Conservation (phyloP, 2,113 vertebrate species). For the human region GRCh38 chr4:184017001-184017500, state of each 20-base stretch:
- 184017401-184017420: constrained; percentile 88
- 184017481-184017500: constrained; percentile 87
- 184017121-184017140: constrained; percentile 97
- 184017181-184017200: constrained; percentile 93
- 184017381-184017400: constrained; percentile 86
- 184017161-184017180: constrained; percentile 92
- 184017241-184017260: constrained; percentile 97
- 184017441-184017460: constrained; percentile 86
- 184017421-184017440: constrained; percentile 79
- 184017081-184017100: constrained; percentile 95
- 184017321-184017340: constrained; percentile 87
- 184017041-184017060: constrained; percentile 70
- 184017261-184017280: constrained; percentile 98
- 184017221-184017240: constrained; percentile 95
- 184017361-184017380: constrained; percentile 85
- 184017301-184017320: constrained; percentile 80
- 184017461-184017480: constrained; percentile 88
- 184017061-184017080: constrained; percentile 79
- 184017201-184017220: constrained; percentile 89
- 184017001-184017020: constrained; percentile 70
- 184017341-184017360: constrained; percentile 90
- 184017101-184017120: constrained; percentile 98
- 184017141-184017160: constrained; percentile 96
- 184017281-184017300: constrained; percentile 88
- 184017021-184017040: constrained; percentile 60